Conservation (phyloP, 1,140 invertebrate genomes). For the Hyposmocoma kahamanoa region DNA sequence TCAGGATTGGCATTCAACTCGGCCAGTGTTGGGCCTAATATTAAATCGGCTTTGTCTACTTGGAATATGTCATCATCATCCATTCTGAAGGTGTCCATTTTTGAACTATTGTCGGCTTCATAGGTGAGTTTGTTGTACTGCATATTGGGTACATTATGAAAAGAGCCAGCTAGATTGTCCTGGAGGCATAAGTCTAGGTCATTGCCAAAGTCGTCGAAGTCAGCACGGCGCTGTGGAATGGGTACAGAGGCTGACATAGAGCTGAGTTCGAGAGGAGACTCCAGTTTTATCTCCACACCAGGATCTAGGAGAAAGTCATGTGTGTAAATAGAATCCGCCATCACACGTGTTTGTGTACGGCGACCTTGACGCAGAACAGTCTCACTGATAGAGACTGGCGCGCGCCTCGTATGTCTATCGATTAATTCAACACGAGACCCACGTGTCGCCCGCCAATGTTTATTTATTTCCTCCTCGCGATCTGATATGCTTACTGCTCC, state of each 20-base stretch:
- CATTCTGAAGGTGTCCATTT: conserved; percentile 81
- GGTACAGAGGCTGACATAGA: conserved; percentile 75
- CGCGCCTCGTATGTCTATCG: conserved; percentile 64
- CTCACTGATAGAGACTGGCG: conserved; percentile 64
- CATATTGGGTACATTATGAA: conserved; percentile 62
- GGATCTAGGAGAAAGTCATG: conserved; percentile 74
- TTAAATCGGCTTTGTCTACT: conserved; percentile 89
- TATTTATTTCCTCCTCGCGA: conserved; percentile 38
- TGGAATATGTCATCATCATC: conserved; percentile 93
- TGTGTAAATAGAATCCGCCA: conserved; percentile 75
- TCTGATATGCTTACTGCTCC: too few species aligned
- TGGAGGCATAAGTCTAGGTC: conserved; percentile 72
- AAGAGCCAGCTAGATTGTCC: conserved; percentile 56
- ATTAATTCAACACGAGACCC: conserved; percentile 57
- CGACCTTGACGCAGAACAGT: conserved; percentile 68
- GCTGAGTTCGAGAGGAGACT: conserved; percentile 57
- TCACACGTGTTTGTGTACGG: conserved; percentile 68
- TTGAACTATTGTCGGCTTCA: conserved; percentile 65
- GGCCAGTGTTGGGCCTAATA: conserved; percentile 88
- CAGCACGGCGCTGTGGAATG: conserved; percentile 70
- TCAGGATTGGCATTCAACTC: conserved; percentile 91
- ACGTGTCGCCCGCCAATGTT: conserved; percentile 60
- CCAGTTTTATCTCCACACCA: conserved; percentile 72
- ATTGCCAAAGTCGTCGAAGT: conserved; percentile 69
- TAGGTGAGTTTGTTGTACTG: conserved; percentile 60